A percentile compares a stretch with the other conserved stretches of the same genome.
Evolutionary conservation across 1,140 invertebrate species (phyloP).

Genomic region (Anagrus nilaparvatae): DNA sequence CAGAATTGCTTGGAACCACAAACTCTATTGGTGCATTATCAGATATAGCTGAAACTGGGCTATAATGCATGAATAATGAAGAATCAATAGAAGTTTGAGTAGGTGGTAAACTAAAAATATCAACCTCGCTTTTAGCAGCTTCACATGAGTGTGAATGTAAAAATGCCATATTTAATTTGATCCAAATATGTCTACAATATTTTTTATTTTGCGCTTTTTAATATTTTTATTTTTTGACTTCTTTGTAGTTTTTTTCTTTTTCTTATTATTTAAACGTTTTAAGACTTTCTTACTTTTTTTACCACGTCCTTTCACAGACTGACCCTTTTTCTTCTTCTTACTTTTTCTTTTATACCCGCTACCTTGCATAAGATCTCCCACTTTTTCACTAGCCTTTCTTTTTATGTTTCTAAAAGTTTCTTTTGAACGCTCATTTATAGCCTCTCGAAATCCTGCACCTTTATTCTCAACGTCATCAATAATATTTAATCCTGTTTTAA

Average conservation of each 20-base stretch:
- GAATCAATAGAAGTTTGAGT: slow-evolving; percentile 35
- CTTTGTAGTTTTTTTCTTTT: slow-evolving; percentile 2
- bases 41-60: slow-evolving; percentile 31
- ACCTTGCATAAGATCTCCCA: slow-evolving; percentile 15
- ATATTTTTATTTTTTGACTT: slow-evolving; percentile 5
- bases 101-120: slow-evolving; percentile 35
- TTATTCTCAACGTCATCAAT: slow-evolving; percentile 7
- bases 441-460: slow-evolving; percentile 8
- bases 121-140: slow-evolving; percentile 30
- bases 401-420: slow-evolving; percentile 18
- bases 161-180: too few species aligned
- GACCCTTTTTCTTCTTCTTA: not conserved
- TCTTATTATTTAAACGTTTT: not conserved
- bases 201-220: slow-evolving; percentile 2
- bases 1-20: slow-evolving; percentile 26
- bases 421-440: slow-evolving; percentile 6
- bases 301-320: not conserved
- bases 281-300: slow-evolving; percentile 3
- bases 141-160: slow-evolving; percentile 20
- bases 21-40: slow-evolving; percentile 36
- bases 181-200: too few species aligned
- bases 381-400: slow-evolving; percentile 17
- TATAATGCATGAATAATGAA: slow-evolving; percentile 30
- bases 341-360: slow-evolving; percentile 15
- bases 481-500: slow-evolving; percentile 13